These are phyloP conservation scores for Microcebus lehilahytsara DNA, from an alignment of 2,113 vertebrate species.

Conservation along the genomic window DNA sequence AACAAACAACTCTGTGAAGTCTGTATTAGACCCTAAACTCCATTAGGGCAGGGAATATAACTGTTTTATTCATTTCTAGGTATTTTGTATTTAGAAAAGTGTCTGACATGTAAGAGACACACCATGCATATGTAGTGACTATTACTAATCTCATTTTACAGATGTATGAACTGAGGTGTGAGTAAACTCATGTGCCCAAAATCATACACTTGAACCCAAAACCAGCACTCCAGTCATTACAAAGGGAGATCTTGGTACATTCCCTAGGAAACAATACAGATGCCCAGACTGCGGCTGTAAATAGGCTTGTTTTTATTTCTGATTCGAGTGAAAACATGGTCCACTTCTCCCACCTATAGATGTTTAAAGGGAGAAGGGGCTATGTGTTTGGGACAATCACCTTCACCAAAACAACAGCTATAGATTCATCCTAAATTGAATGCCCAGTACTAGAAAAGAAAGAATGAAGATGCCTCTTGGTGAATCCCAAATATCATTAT, in stretches of 20 bases:
- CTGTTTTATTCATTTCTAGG: neutral
- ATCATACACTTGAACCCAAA: neutral
- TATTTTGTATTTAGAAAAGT: neutral
- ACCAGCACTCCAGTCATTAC: neutral
- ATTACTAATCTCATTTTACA: neutral
- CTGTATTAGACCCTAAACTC: neutral
- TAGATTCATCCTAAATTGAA: neutral
- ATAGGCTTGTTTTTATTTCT: constrained; percentile 8
- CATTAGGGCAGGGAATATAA: neutral
- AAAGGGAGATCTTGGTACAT: neutral
- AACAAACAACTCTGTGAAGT: neutral
- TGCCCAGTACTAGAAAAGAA: neutral
- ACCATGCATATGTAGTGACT: neutral
- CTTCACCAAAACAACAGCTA: neutral
- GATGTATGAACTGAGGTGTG: neutral
- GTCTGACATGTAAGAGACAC: neutral
- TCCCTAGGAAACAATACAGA: neutral
- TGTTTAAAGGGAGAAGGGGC: neutral
- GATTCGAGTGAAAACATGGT: neutral
- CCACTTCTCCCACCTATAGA: neutral
- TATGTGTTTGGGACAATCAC: neutral
- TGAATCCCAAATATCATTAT: neutral
- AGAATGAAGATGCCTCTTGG: neutral
- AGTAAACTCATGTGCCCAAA: neutral
- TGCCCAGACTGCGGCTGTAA: neutral